These are phyloP conservation scores for Chloropsis cyanopogon DNA, from an alignment of 2,113 vertebrate species.

Conservation along the genomic window DNA sequence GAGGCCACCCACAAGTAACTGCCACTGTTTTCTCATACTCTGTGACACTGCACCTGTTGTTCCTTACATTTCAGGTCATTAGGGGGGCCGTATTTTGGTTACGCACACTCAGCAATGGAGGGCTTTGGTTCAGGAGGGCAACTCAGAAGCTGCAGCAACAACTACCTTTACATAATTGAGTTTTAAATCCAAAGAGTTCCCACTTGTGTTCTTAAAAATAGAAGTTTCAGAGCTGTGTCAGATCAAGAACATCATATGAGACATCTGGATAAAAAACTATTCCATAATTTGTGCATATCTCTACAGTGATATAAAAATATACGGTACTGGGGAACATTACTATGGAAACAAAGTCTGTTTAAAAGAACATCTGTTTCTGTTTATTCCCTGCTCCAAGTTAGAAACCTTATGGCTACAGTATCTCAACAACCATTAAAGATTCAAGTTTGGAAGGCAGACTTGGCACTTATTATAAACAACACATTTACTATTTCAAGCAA, in stretches of 20 bases:
- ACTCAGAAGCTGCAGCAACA: neutral
- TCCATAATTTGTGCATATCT: neutral
- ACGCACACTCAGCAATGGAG: neutral
- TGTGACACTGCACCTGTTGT: neutral
- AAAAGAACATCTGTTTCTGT: slow-evolving; percentile 30
- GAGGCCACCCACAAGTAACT: neutral
- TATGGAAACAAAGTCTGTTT: slow-evolving; percentile 41
- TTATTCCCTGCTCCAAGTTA: neutral
- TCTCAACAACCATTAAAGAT: neutral
- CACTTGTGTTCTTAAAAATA: neutral
- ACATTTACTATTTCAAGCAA: neutral
- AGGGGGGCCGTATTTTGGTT: neutral
- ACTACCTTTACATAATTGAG: neutral
- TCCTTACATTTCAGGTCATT: neutral
- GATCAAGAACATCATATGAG: neutral
- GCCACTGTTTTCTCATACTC: neutral
- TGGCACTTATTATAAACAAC: neutral
- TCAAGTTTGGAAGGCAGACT: neutral
- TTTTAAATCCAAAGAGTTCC: neutral
- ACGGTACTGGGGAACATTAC: neutral
- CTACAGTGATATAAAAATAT: slow-evolving; percentile 10
- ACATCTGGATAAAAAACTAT: neutral
- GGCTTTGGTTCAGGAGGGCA: neutral
- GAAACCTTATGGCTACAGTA: neutral
- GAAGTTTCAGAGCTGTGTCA: neutral